Evolutionary conservation across 2,797 vertebrate genomes (phyloP).

Genomic region (Carapus acus): DNA sequence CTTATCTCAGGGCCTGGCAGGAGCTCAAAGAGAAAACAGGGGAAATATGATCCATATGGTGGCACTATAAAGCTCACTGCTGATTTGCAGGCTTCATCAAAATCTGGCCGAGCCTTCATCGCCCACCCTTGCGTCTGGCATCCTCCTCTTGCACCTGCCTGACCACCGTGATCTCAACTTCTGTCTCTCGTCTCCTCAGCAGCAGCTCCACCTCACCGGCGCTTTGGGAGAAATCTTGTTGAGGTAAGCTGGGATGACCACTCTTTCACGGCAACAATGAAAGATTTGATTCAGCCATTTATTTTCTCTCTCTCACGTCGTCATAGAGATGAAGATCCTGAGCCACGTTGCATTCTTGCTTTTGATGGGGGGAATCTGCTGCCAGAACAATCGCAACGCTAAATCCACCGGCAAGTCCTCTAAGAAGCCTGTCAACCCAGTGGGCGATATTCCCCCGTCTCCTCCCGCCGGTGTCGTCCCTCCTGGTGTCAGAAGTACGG

Average conservation of each 20-base stretch:
- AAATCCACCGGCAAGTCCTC: conserved; percentile 55
- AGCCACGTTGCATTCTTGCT: conserved; percentile 61
- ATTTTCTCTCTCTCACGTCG: conserved; percentile 10
- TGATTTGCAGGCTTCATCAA: conserved; percentile 59
- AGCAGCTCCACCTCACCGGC: conserved; percentile 26
- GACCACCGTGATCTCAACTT: conserved; percentile 29
- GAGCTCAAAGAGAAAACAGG: conserved; percentile 65
- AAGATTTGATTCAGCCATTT: neutral
- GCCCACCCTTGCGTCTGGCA: conserved; percentile 35
- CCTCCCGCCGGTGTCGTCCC: conserved; percentile 36
- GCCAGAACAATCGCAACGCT: conserved; percentile 67
- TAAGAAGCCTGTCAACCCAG: conserved; percentile 57
- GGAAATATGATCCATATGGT: conserved; percentile 69
- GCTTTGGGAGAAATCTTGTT: conserved; percentile 27
- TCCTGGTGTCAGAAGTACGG: conserved; percentile 36
- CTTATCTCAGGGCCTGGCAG: conserved; percentile 61
- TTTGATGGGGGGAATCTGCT: conserved; percentile 59
- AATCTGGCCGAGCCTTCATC: conserved; percentile 54
- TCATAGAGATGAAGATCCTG: conserved; percentile 66
- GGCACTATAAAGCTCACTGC: conserved; percentile 68
- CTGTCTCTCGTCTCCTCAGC: conserved; percentile 45
- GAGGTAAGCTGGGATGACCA: conserved; percentile 56
- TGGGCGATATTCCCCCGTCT: conserved; percentile 36
- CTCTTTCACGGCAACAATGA: neutral
- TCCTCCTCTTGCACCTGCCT: conserved; percentile 49